Base-by-base conservation (phyloP, 1,140 invertebrate genomes). In the Pseudomyrmex concolor region DNA sequence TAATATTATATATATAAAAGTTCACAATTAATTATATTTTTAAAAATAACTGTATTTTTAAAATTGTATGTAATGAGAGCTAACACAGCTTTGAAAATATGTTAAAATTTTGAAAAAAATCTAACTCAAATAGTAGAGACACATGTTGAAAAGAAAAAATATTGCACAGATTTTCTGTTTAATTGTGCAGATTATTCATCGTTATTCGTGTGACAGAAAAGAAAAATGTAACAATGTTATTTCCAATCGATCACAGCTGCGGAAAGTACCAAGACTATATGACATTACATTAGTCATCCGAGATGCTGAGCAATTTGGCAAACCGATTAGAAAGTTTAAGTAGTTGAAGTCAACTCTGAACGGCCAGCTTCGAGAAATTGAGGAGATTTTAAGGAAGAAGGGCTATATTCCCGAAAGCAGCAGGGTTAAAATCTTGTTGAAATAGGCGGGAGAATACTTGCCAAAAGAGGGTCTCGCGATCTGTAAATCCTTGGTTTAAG, bases 401-500 rank as follows among this genome's bases (percentile, higher is more conserved):
- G 15, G 19, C 15, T 34, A 59, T 48, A 78, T 80, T n/a, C 22
- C 51, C 66, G 59, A 80, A 45, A 66, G 55, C 66, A 71, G 19
- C n/a, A 15, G 45, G 66, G 45, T 70, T 80, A 50, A 60, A 80
- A 80, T 54, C 43, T 80, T 7, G 43, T 7, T n/a, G 5, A 80
- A 71, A 60, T 80, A 80, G 66, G 66, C 76, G 51, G 22, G 67
- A 59, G 22, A 60, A n/a, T 10, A 25, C 25, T n/a, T 80, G 76
- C 54, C 66, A 80, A 80, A 71, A 80, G 73, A 80, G 54, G 43
- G 76, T 80, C 22, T 59, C 34, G 19, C 76, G 66, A 71, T 80
- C 76, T 71, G 54, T 80, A 80, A 80, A 80, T 80, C 66, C 76
- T 70, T 50, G 43, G 54, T 80, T 34, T 80, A 71, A 71, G 51